Base-by-base conservation (phyloP, 2,888 invertebrate species). In the Amphipyra berbera region DNA sequence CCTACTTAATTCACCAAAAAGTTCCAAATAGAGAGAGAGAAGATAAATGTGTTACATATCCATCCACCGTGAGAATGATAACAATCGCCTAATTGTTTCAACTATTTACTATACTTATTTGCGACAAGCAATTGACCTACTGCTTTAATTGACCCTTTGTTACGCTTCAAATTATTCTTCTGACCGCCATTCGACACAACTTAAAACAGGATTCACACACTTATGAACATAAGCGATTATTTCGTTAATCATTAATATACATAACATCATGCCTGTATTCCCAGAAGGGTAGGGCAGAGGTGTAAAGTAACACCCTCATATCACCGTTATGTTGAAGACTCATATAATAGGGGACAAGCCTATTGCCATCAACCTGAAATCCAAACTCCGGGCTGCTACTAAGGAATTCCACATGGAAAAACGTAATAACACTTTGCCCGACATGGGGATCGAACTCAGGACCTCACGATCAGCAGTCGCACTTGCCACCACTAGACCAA, bases 61-160 rank as follows among this genome's bases (percentile, higher is more conserved):
- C 70, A 66, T 21, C 15, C 9, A 63, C 72, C 76, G 79, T 76
- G 79, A 75, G 76, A 76, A 76, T 57, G 58, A 76, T 59, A 74
- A 67, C 52, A 65, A 78, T 65, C 59, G 53, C 35, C 37, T 65
- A 65, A 78, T 68, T 71, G 61, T 78, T 58, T 49, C 41, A 63
- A 67, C 63, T 70, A 63, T 70, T 74, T 57, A 67, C 50, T 49
- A 48, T 58, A 46, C 15, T 61, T 67, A 60, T 60, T 61, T 40
- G 65, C 53, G 74, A 65, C 61, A 70, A 65, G 45, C 42, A 61
- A 62, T 65, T 78, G 62, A 65, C 75, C 76, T 38, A 71, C 30
- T 68, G 35, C 7, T 61, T 61, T 76, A 75, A 76, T 78, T 60
- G 64, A 30, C 42, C 63, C 78, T 76, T 76, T 76, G 78, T 76